phyloP scores from a whole-genome alignment of 2,888 invertebrate species.

The Chrysina gloriosa region DNA sequence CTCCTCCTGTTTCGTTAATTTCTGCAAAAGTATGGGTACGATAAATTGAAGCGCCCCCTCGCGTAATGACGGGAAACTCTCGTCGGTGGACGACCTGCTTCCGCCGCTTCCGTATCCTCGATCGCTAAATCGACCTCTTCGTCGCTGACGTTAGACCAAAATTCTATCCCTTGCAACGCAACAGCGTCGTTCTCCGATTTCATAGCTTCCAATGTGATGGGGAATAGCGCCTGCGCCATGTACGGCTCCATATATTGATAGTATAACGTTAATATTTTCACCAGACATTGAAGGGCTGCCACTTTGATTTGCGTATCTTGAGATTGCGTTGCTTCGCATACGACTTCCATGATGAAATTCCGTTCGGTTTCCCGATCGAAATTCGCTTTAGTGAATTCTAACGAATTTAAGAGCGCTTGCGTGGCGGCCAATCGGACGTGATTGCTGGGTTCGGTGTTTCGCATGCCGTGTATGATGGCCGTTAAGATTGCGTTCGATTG shows the following conservation, averaged over 20 bases:
- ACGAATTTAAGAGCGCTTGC: slow-evolving; percentile 93
- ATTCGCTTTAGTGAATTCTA: slow-evolving; percentile 98
- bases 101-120: slow-evolving; percentile 93
- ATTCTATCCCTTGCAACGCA: slow-evolving; percentile 98
- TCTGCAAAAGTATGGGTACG: slow-evolving; percentile 93
- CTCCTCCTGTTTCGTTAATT: slow-evolving; percentile 96
- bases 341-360: slow-evolving; percentile 98
- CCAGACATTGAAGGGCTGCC: slow-evolving; percentile 97
- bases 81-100: slow-evolving; percentile 93
- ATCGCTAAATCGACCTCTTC: slow-evolving; percentile 97
- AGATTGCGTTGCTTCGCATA: slow-evolving; percentile 98
- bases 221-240: slow-evolving; percentile 97
- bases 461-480: slow-evolving; percentile 99
- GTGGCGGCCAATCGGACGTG: slow-evolving; percentile 97
- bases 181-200: slow-evolving; percentile 96
- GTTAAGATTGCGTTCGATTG: slow-evolving; percentile 97
- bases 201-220: slow-evolving; percentile 98
- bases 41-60: slow-evolving; percentile 97
- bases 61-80: slow-evolving; percentile 96
- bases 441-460: slow-evolving; percentile 90
- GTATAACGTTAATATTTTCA: slow-evolving; percentile 96
- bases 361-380: slow-evolving; percentile 98
- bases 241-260: slow-evolving; percentile 99
- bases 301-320: slow-evolving; percentile 92
- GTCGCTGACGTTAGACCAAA: slow-evolving; percentile 99